Percentiles rank a stretch among this genome's conserved stretches.
Evolutionary conservation across 2,113 vertebrate genomes (phyloP).

Genomic region (Buteo buteo): DNA sequence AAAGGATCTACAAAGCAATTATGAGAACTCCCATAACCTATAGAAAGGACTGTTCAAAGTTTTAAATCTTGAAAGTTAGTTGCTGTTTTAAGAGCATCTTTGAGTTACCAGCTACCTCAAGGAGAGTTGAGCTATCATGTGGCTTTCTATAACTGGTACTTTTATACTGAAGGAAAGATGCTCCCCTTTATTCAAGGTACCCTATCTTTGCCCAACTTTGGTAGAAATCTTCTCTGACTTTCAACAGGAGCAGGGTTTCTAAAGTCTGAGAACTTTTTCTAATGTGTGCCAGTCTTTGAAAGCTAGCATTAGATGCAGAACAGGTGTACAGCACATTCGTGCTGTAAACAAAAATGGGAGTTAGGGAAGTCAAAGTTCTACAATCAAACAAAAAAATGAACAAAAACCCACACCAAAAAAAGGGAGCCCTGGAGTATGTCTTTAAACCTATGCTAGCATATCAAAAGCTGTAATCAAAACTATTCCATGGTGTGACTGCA

Average conservation of each 20-base stretch:
- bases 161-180: not conserved
- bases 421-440: not conserved
- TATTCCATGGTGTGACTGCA: rapidly evolving
- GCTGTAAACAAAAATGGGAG: not conserved
- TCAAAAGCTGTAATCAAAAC: not conserved
- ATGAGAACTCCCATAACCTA: not conserved
- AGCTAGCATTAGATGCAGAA: not conserved
- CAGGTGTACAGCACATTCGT: not conserved
- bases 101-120: not conserved
- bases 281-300: not conserved
- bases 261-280: not conserved
- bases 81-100: not conserved
- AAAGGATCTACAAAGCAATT: not conserved
- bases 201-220: not conserved
- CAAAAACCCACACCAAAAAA: not conserved
- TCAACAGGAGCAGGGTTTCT: not conserved
- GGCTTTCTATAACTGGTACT: not conserved
- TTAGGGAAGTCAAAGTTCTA: not conserved
- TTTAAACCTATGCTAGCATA: not conserved
- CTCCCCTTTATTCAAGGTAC: not conserved
- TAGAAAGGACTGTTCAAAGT: not conserved
- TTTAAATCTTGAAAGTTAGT: not conserved
- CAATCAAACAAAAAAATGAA: not conserved
- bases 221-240: not conserved
- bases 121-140: not conserved